These are phyloP conservation scores for Microctonus aethiopoides DNA, from an alignment of 2,888 invertebrate species.

Conservation along the genomic window DNA sequence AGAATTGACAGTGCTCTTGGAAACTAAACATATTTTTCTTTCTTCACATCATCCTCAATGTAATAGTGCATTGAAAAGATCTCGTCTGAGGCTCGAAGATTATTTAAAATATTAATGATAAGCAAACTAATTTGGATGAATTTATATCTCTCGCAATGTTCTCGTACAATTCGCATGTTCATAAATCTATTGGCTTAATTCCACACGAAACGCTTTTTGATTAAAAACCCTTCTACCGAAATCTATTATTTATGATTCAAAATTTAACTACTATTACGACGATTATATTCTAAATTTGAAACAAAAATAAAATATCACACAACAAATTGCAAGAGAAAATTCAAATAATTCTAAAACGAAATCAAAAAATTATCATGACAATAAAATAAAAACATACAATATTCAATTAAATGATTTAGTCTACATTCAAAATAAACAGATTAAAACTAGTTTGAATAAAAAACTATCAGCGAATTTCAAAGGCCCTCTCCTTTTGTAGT, in stretches of 20 bases:
- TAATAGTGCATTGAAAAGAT: constrained; percentile 33
- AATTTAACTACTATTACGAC: constrained; percentile 49
- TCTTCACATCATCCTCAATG: constrained; percentile 37
- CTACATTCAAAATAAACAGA: constrained; percentile 25
- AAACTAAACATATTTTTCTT: constrained; percentile 30
- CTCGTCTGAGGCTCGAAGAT: constrained; percentile 37
- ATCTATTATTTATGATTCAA: constrained; percentile 45
- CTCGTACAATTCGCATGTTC: constrained; percentile 37
- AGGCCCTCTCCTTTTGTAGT: constrained; percentile 35
- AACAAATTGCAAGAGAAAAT: no score
- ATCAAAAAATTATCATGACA: constrained; percentile 44
- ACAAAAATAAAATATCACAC: constrained; percentile 41
- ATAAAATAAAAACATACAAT: constrained; percentile 27
- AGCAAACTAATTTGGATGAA: constrained; percentile 44
- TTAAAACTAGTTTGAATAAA: background rate
- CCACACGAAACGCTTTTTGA: constrained; percentile 22
- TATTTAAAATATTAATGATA: constrained; percentile 38
- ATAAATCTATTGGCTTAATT: constrained; percentile 19
- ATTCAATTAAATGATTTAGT: constrained; percentile 40
- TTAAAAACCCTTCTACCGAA: constrained; percentile 22
- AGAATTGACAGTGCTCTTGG: constrained; percentile 31
- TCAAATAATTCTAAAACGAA: constrained; percentile 42
- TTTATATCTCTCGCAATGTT: constrained; percentile 41
- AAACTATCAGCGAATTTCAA: constrained; percentile 13
- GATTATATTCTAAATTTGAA: constrained; percentile 42